phyloP scores from a whole-genome alignment of 1,140 invertebrate genomes.

The Euglossa dilemma region DNA sequence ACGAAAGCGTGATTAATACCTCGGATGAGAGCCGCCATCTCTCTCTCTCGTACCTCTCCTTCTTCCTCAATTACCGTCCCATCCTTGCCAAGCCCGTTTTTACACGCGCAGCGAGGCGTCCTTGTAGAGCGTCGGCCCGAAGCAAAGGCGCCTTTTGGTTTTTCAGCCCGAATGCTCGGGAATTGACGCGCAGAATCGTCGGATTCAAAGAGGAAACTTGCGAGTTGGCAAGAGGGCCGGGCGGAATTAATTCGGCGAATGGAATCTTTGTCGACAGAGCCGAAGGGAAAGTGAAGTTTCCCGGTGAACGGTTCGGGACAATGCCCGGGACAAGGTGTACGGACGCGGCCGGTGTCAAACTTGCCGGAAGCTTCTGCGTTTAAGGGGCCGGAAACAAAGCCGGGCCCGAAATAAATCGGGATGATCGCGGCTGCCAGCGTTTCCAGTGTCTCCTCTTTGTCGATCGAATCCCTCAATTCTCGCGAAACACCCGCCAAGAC shows the following conservation, averaged over 20 bases:
- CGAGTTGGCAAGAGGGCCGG: neutral
- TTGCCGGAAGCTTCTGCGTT: neutral
- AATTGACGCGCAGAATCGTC: constrained; percentile 8
- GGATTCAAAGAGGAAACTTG: neutral
- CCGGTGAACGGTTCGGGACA: neutral
- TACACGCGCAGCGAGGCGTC: neutral
- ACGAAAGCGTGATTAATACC: constrained; percentile 20
- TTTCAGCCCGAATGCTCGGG: neutral
- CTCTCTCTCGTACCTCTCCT: neutral
- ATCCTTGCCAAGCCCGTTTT: neutral
- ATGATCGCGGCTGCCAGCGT: neutral
- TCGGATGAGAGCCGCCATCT: neutral
- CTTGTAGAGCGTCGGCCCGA: too few species aligned
- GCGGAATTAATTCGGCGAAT: constrained; percentile 26
- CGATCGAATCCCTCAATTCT: neutral
- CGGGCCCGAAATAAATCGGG: neutral
- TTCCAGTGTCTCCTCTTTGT: neutral
- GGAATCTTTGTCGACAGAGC: constrained; percentile 37
- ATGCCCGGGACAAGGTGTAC: constrained; percentile 2
- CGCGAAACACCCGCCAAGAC: neutral
- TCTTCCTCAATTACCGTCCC: neutral
- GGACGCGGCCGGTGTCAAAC: neutral
- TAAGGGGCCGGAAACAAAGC: neutral
- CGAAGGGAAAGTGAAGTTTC: constrained; percentile 38
- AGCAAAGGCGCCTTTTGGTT: neutral